Conservation (phyloP, 2,888 invertebrate species). For the Xestoiulus laeticollis region DNA sequence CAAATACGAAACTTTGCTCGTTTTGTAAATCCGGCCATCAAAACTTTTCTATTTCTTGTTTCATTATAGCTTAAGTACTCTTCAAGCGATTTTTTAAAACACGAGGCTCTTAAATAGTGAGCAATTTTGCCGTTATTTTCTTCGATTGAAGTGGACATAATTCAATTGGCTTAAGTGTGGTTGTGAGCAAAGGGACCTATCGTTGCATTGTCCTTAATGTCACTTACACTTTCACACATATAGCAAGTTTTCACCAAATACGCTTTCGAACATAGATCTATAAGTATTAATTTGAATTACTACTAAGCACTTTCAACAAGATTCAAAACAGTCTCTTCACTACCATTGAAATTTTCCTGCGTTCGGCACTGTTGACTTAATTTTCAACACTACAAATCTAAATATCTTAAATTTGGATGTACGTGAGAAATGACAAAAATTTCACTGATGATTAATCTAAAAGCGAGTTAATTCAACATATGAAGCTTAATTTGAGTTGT, state of each 20-base stretch:
- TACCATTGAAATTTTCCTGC: neutral
- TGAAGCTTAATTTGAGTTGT: too few species aligned
- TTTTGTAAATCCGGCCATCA: neutral
- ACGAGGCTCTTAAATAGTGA: neutral
- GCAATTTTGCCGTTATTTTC: conserved; percentile 15
- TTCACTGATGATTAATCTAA: too few species aligned
- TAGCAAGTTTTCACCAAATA: neutral
- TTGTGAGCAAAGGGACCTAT: neutral
- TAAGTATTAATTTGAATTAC: neutral
- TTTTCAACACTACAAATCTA: too few species aligned
- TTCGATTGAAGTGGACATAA: conserved; percentile 28
- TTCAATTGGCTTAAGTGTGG: conserved; percentile 31
- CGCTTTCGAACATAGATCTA: neutral
- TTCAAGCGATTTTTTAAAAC: neutral
- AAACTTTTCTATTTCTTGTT: neutral
- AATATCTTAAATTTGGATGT: too few species aligned
- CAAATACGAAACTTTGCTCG: neutral
- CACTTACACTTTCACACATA: neutral
- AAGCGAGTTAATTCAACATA: too few species aligned
- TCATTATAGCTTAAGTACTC: neutral
- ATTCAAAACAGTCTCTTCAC: neutral
- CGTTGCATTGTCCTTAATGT: neutral
- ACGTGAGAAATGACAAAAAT: too few species aligned
- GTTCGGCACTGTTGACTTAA: too few species aligned
- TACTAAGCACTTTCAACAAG: neutral